These are phyloP conservation scores for Zhengitettix transpicula DNA, from an alignment of 2,888 invertebrate species.

Conservation along the genomic window DNA sequence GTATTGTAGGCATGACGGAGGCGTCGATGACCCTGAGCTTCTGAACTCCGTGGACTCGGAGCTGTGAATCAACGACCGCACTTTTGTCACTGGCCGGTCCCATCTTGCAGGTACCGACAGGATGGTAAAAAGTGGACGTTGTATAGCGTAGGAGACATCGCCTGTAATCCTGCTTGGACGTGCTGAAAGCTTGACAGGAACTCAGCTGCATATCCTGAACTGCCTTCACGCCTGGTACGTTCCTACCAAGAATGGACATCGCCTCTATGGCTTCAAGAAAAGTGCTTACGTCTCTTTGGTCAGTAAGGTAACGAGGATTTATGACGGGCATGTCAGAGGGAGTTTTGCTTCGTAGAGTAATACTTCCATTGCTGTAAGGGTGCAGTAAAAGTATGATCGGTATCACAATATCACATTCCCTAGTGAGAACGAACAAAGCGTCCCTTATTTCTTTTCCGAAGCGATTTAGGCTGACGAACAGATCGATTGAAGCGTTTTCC, in stretches of 20 bases:
- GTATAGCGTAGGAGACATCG: conserved; percentile 30
- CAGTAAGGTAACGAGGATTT: conserved; percentile 42
- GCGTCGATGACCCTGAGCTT: conserved; percentile 9
- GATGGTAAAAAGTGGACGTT: conserved; percentile 9
- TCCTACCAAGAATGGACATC: conserved; percentile 22
- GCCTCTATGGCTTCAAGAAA: conserved; percentile 32
- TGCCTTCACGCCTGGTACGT: too few relatives aligned
- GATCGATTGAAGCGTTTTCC: conserved; percentile 11
- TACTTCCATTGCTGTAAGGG: conserved; percentile 36
- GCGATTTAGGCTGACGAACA: background rate
- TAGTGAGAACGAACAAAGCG: background rate
- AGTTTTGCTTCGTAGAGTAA: conserved; percentile 35
- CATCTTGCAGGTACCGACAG: conserved; percentile 11
- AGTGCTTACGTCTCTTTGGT: conserved; percentile 34
- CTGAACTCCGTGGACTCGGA: conserved; percentile 6
- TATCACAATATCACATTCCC: conserved; percentile 19
- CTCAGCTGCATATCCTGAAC: conserved; percentile 28
- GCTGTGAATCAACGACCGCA: conserved; percentile 7
- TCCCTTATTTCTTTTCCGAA: background rate
- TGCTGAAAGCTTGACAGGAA: conserved; percentile 40
- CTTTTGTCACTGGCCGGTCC: conserved; percentile 3
- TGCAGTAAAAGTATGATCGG: conserved; percentile 27
- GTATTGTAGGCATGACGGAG: conserved; percentile 9
- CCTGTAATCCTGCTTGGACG: conserved; percentile 32
- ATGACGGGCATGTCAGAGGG: conserved; percentile 42